Evolutionary conservation across 2,113 vertebrate genomes (phyloP), one percentile per base, ranked within the genome.

Genomic region (Psephotus haematonotus): DNA sequence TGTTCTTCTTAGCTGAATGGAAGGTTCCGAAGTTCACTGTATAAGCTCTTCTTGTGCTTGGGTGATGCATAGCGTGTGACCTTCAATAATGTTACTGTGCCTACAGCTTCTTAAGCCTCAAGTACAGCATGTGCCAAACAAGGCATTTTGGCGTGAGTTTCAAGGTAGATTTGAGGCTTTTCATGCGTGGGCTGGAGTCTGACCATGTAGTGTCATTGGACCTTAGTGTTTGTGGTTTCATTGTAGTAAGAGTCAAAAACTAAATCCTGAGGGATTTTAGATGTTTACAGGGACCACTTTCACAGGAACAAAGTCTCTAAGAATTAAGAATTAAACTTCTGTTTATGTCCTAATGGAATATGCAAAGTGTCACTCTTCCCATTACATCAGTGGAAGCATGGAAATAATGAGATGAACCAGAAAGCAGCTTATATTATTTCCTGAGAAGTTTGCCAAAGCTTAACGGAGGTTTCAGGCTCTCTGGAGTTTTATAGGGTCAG

Each of bases 371-470:
- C 81, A 65, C 69, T 93, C 87, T 79, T 93, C 95, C 96, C 95
- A 84, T 96, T 95, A 94, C 96, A 86, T 96, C 93, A 96, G 90
- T 91, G 80, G 60, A 72, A 93, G 82, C 69, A 84, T 89, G 95
- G 93, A 97, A 96, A 96, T 95, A 91, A 86, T 90, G 90, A 94
- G 90, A 95, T 91, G 95, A 90, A 95, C 80, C 90, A 97, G 57
- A 96, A 89, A 95, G 68, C 72, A 89, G 74, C 57, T 93, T 79
- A 86, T 57, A 81, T 94, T 96, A 94, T 93, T 97, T 97, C 95
- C 96, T 94, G 86, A 96, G 90, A 79, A 69, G 77, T 79, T 84
- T 96, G 96, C 95, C 96, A 97, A 86, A 93, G 72, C 86, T 94
- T 84, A 74, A 43, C 83, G 93, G 95, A 95, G 47, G 43, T 92